phyloP scores from a whole-genome alignment of 2,797 vertebrate species.

The Holocentrus rufus region DNA sequence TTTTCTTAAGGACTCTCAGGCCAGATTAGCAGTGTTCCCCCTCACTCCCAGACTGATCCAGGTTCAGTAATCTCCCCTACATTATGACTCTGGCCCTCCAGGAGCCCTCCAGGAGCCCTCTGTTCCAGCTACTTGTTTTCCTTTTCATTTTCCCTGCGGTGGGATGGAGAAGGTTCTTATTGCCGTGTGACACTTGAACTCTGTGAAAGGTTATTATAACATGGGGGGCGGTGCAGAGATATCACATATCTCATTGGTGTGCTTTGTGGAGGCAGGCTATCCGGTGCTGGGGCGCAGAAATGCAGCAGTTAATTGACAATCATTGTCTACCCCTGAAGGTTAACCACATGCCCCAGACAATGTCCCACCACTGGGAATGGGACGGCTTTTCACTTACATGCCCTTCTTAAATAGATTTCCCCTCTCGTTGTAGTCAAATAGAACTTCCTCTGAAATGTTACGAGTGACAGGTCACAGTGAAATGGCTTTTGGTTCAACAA shows the following conservation, averaged over 20 bases:
- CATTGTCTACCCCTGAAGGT: slow-evolving; percentile 83
- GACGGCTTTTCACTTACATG: slow-evolving; percentile 79
- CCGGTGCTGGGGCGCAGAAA: slow-evolving; percentile 74
- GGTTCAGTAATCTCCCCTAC: slow-evolving; percentile 79
- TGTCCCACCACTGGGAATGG: slow-evolving; percentile 77
- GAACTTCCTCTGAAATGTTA: slow-evolving; percentile 52
- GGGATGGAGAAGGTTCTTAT: slow-evolving; percentile 82
- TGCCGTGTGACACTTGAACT: slow-evolving; percentile 85
- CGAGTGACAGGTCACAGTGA: slow-evolving; percentile 61
- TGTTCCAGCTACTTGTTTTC: slow-evolving; percentile 84
- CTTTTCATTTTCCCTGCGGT: slow-evolving; percentile 82
- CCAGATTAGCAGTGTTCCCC: slow-evolving; percentile 77
- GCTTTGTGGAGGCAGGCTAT: slow-evolving; percentile 73
- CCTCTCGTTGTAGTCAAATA: slow-evolving; percentile 62
- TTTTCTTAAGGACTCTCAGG: slow-evolving; percentile 76
- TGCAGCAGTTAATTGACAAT: slow-evolving; percentile 83
- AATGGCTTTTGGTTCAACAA: slow-evolving; percentile 52
- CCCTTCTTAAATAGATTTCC: slow-evolving; percentile 78
- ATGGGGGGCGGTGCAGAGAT: slow-evolving; percentile 66
- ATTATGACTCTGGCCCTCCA: slow-evolving; percentile 73
- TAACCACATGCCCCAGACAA: slow-evolving; percentile 80
- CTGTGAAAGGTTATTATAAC: slow-evolving; percentile 87
- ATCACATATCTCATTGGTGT: slow-evolving; percentile 77
- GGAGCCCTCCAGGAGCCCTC: slow-evolving; percentile 73
- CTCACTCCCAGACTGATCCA: slow-evolving; percentile 73